Conservation (phyloP, 2,888 invertebrate species). For the Deilephila elpenor region DNA sequence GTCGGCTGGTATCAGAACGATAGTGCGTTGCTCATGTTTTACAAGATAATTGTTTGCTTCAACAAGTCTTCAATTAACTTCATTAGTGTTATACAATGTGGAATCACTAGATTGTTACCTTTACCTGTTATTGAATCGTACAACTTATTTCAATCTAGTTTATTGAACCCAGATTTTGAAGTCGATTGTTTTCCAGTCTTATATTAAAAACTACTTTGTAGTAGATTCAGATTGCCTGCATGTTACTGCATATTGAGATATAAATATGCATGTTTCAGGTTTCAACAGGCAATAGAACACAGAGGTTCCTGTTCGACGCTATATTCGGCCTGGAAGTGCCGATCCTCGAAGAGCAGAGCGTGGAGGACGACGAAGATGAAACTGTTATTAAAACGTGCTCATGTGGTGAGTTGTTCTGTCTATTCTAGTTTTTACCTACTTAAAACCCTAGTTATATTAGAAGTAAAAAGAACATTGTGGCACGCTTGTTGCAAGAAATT, state of each 20-base stretch:
- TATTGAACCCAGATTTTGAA: not conserved
- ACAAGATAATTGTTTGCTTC: not conserved
- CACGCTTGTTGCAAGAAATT: no score
- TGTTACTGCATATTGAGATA: not conserved
- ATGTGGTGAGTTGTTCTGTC: conserved; percentile 87
- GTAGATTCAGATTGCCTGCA: no score
- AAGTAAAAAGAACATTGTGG: no score
- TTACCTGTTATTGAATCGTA: not conserved
- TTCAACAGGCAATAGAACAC: conserved; percentile 81
- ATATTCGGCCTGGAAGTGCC: conserved; percentile 87
- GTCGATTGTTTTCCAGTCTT: not conserved
- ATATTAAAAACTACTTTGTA: no score
- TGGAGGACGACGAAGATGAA: conserved; percentile 85
- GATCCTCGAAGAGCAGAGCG: conserved; percentile 82
- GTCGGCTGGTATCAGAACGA: not conserved
- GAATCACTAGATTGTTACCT: not conserved
- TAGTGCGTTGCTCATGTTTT: not conserved
- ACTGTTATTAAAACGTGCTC: conserved; percentile 87
- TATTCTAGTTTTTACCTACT: no score
- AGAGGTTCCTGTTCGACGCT: conserved; percentile 89
- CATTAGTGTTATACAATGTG: not conserved
- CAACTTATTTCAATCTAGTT: not conserved
- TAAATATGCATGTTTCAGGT: conserved; percentile 61
- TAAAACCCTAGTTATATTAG: no score
- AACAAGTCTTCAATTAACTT: not conserved